Base-by-base conservation (phyloP, 2,888 invertebrate genomes). In the Drosophila yooni region DNA sequence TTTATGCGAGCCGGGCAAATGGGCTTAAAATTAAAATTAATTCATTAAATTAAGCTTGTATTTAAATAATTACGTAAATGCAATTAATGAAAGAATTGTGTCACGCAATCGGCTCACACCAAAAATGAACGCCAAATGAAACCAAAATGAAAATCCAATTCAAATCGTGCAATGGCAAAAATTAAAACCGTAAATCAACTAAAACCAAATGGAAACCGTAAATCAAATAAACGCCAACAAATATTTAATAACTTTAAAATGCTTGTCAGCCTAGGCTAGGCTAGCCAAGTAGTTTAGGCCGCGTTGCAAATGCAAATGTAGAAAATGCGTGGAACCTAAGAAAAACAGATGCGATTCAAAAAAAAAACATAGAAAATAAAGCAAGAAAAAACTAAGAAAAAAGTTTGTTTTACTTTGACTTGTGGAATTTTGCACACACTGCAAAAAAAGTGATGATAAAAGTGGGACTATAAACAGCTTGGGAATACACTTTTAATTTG, bases 31-130 rank as follows among this genome's bases (percentile, higher is more conserved):
- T 73, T 74, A 66, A 65, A 76, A 74, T 70, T 52, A 70, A 81
- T 74, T 77, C 73, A 81, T 71, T 82, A 71, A 81, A 78, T 73
- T 86, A 83, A 83, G 82, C 82, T 81, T 74, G 69, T 72, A 83
- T 74, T 76, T 66, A 65, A 71, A 72, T 67, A 75, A 74, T 66
- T 68, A 59, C 52, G 25, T 58, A 53, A 65, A 76, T 63, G 53
- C 43, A 46, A 70, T 76, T 75, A 75, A 53, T 38, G 36, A 21
- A 51, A n/a, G 43, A 60, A 74, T 75, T 67, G 59, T 59, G 52
- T 59, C 66, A 60, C 38, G 74, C 76, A 79, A 74, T 69, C 84
- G 77, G 63, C 63, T 58, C 51, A 48, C 74, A 75, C 75, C 68
- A 71, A 75, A 71, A 76, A 76, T 65, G 51, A 71, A 73, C 68